phyloP scores from a whole-genome alignment of 2,888 invertebrate species.

The Conchocele bisecta region DNA sequence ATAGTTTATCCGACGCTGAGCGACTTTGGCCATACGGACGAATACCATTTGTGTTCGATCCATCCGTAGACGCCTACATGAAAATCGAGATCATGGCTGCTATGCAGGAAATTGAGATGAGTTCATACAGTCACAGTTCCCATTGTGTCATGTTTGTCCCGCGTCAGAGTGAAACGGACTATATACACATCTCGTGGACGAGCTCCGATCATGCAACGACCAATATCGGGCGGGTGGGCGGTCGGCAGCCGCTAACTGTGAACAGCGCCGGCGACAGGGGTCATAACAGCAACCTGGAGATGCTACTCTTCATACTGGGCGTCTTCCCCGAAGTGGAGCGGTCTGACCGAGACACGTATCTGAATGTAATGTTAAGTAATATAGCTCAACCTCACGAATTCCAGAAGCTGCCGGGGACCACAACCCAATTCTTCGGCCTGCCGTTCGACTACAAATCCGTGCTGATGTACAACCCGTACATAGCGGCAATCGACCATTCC shows the following conservation, averaged over 20 bases:
- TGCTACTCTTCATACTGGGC: constrained; percentile 31
- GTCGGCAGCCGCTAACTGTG: constrained; percentile 28
- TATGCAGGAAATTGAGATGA: constrained; percentile 58
- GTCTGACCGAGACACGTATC: constrained; percentile 25
- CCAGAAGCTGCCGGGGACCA: constrained; percentile 20
- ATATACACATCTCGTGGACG: constrained; percentile 51
- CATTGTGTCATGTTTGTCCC: constrained; percentile 48
- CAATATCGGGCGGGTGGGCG: constrained; percentile 25
- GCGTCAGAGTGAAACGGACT: constrained; percentile 44
- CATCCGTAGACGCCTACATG: constrained; percentile 38
- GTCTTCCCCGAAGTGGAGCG: constrained; percentile 35
- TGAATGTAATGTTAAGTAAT: constrained; percentile 22
- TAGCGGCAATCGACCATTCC: constrained; percentile 51
- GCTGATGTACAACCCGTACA: constrained; percentile 55
- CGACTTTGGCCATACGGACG: constrained; percentile 27
- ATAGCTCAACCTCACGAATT: constrained; percentile 8
- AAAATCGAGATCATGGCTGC: constrained; percentile 56
- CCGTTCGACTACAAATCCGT: constrained; percentile 57
- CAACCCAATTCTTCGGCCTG: constrained; percentile 53
- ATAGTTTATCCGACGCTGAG: constrained; percentile 17
- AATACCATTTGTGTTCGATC: constrained; percentile 37
- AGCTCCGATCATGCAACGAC: constrained; percentile 16
- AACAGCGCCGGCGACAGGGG: constrained; percentile 28
- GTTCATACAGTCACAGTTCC: constrained; percentile 39
- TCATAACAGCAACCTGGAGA: constrained; percentile 35